Evolutionary conservation across 2,797 vertebrate genomes (phyloP), one percentile per base, ranked within the genome.

Genomic region (Scolopax rusticola): DNA sequence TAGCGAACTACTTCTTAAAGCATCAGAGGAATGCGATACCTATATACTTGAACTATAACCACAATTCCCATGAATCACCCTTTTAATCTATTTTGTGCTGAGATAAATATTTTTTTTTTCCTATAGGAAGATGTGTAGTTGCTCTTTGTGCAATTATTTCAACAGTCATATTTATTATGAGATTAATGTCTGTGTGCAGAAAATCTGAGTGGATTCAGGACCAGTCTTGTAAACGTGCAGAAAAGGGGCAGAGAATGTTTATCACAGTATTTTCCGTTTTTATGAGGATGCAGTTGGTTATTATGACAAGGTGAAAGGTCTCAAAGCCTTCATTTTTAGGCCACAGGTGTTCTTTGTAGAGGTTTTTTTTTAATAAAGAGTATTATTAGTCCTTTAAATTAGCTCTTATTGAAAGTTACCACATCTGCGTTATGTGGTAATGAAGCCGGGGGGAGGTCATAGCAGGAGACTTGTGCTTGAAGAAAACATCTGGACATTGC

Each of bases 371-470:
- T 93, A 98, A 98, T 96, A 97, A 97, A 96, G 90, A 95, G 92
- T 86, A 97, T 95, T 96, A 97, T 96, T 97, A 95, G 96, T 95
- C 87, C 95, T 96, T 94, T 92, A 97, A 97, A 97, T 97, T 95
- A 97, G 92, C 93, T 95, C 96, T 89, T 95, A 97, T 95, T 96
- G 96, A 94, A 94, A 95, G 81, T 95, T 95, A 91, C 94, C 94
- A 97, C 92, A 96, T 93, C 87, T 94, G 92, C 3, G 95, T 75
- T 96, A 89, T 96, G 89, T 80, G 93, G 90, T 96, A 95, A 97
- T 96, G 95, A 96, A 97, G 96, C 88, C 91, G 40, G 84, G 82
- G 77, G 83, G 89, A 95, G 91, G 91, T 95, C 95, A 91, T 91
- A 85, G 77, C 88, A 88, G 92, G 85, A 64, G 87, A 90, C 84